These are phyloP conservation scores for Trichogramma dendrolimi DNA, from an alignment of 2,888 invertebrate genomes.

Conservation along the genomic window DNA sequence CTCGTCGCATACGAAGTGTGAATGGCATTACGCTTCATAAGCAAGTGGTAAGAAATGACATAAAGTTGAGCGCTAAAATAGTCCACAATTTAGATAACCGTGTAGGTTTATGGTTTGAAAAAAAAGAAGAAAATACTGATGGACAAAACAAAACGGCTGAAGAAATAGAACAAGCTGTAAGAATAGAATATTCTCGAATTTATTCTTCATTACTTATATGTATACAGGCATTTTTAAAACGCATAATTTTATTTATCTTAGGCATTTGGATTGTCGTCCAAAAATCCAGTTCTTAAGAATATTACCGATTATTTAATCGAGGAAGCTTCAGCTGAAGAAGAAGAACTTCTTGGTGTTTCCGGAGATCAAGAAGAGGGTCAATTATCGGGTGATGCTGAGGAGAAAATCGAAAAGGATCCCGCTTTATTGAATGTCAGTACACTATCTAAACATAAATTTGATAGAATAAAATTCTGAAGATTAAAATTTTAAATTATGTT, in stretches of 20 bases:
- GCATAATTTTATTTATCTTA: conserved; percentile 35
- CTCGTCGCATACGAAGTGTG: conserved; percentile 86
- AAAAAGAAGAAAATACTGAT: conserved; percentile 46
- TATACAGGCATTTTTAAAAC: conserved; percentile 3
- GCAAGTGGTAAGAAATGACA: conserved; percentile 83
- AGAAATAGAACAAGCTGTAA: conserved; percentile 45
- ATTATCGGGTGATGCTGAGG: conserved; percentile 51
- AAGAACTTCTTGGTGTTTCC: conserved; percentile 76
- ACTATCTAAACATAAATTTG: not conserved
- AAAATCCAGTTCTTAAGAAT: conserved; percentile 91
- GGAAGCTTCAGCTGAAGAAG: conserved; percentile 97
- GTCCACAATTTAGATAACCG: conserved; percentile 86
- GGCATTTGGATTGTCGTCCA: conserved; percentile 70
- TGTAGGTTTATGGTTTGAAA: conserved; percentile 71
- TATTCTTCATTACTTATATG: conserved; percentile 2
- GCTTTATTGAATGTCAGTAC: conserved; percentile 64
- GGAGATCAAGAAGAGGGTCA: conserved; percentile 55
- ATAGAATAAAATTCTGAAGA: conserved; percentile 7
- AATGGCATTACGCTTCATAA: conserved; percentile 88
- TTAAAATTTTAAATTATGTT: conserved; percentile 14
- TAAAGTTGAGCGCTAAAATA: conserved; percentile 86
- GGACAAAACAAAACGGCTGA: conserved; percentile 37
- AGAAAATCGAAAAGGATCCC: conserved; percentile 68
- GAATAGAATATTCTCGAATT: conserved; percentile 8
- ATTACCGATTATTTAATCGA: conserved; percentile 97